A percentile compares a stretch with the other conserved stretches of the same genome.
Evolutionary conservation across 1,140 invertebrate species (phyloP).

Genomic region (Danaus plexippus): DNA sequence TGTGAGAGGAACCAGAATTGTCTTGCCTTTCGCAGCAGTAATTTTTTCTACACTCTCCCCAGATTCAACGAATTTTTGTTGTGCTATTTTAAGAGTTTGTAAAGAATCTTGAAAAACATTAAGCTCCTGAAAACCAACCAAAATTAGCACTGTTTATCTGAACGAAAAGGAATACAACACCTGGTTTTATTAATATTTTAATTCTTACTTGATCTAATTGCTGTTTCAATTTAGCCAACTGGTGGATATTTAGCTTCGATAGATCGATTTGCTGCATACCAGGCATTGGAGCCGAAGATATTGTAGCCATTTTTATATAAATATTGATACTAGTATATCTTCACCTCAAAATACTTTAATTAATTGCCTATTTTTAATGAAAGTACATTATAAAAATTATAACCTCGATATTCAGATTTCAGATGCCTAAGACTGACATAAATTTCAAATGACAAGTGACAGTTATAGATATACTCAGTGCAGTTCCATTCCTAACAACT

Average conservation of each 20-base stretch:
- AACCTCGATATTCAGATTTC: slow-evolving; percentile 18
- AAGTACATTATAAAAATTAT: slow-evolving; percentile 18
- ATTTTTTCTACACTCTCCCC: slow-evolving; percentile 88
- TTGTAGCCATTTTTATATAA: slow-evolving; percentile 72
- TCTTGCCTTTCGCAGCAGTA: slow-evolving; percentile 81
- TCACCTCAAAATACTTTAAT: neutral
- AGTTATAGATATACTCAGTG: neutral
- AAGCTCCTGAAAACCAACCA: slow-evolving; percentile 79
- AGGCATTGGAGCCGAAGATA: slow-evolving; percentile 72
- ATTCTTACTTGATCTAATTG: slow-evolving; percentile 85
- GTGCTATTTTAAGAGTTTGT: slow-evolving; percentile 89
- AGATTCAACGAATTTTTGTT: slow-evolving; percentile 91
- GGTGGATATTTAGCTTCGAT: slow-evolving; percentile 82
- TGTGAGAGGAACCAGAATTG: slow-evolving; percentile 92
- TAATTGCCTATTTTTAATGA: slow-evolving; percentile 14
- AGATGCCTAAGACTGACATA: neutral
- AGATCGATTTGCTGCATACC: slow-evolving; percentile 83
- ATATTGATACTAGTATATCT: slow-evolving; percentile 10
- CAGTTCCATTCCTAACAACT: neutral
- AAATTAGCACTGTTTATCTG: slow-evolving; percentile 13
- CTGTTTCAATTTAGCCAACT: slow-evolving; percentile 86
- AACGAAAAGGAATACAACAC: slow-evolving; percentile 4
- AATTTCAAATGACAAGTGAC: slow-evolving; percentile 7
- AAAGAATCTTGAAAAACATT: slow-evolving; percentile 89
- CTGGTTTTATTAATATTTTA: slow-evolving; percentile 1